Percentiles rank a stretch among this genome's conserved stretches.
These are phyloP conservation scores for Thaleichthys pacificus DNA, from an alignment of 2,797 vertebrate species.

Conservation along the genomic window DNA sequence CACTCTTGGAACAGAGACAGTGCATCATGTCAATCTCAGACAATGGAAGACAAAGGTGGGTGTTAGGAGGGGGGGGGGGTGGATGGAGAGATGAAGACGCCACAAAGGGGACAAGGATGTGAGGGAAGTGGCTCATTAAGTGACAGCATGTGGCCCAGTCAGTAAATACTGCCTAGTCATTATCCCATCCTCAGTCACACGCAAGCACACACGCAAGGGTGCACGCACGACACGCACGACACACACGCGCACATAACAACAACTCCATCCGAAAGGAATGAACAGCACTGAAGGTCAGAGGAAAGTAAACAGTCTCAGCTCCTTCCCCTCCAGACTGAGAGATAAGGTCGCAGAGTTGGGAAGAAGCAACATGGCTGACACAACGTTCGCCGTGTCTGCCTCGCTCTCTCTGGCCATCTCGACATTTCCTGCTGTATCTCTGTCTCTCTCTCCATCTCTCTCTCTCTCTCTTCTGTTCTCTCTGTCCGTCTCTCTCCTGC, in stretches of 20 bases:
- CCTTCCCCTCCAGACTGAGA: not conserved
- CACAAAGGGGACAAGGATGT: constrained; percentile 6
- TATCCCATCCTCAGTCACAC: constrained; percentile 7
- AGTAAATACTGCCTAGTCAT: constrained; percentile 29
- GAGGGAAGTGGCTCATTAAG: constrained; percentile 19
- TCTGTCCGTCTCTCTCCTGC: no score
- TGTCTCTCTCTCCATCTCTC: no score
- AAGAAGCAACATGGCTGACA: not conserved
- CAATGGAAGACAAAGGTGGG: not conserved
- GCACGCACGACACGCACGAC: not conserved
- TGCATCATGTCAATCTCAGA: not conserved
- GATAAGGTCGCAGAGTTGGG: not conserved
- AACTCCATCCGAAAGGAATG: not conserved
- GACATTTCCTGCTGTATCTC: no score
- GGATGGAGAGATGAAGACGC: constrained; percentile 11
- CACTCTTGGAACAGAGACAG: not conserved
- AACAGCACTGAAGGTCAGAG: not conserved
- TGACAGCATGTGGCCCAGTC: constrained; percentile 8
- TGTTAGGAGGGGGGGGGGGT: not conserved
- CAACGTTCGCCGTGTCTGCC: no score
- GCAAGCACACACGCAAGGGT: constrained; percentile 8
- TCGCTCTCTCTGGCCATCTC: no score
- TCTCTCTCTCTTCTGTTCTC: not conserved
- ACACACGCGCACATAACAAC: not conserved
- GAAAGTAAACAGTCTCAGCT: not conserved